Evolutionary conservation across 2,113 vertebrate species (phyloP).

Genomic region (Tragelaphus imberbis): DNA sequence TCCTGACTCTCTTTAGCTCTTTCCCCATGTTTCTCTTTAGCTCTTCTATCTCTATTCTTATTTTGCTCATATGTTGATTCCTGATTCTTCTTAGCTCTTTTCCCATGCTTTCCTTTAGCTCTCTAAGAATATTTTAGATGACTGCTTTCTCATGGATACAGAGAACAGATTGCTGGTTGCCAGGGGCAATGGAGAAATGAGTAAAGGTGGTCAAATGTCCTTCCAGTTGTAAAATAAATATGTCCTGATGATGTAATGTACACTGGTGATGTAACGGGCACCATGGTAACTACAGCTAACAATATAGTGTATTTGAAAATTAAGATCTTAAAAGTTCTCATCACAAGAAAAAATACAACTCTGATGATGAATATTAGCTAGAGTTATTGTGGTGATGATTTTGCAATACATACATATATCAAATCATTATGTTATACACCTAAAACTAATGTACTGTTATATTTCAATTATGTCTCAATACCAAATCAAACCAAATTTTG

Average conservation of each 20-base stretch:
- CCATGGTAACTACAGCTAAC: neutral
- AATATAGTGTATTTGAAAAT: neutral
- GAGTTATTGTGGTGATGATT: neutral
- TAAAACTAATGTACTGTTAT: neutral
- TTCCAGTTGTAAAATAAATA: neutral
- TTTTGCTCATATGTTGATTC: neutral
- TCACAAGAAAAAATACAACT: neutral
- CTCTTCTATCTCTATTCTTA: neutral
- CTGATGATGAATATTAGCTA: neutral
- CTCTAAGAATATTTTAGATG: neutral
- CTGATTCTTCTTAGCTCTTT: neutral
- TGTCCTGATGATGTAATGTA: neutral
- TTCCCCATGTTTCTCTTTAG: neutral
- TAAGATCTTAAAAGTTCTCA: neutral
- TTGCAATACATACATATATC: neutral
- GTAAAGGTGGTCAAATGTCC: neutral
- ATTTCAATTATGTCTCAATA: neutral
- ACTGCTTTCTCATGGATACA: neutral
- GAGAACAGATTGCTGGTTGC: neutral
- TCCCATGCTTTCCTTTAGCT: neutral
- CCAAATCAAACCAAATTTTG: neutral
- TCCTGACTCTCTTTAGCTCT: neutral
- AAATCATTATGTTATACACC: neutral
- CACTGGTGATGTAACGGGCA: neutral
- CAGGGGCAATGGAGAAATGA: neutral